phyloP scores from a whole-genome alignment of 2,797 vertebrate genomes.

The Semaprochilodus insignis region DNA sequence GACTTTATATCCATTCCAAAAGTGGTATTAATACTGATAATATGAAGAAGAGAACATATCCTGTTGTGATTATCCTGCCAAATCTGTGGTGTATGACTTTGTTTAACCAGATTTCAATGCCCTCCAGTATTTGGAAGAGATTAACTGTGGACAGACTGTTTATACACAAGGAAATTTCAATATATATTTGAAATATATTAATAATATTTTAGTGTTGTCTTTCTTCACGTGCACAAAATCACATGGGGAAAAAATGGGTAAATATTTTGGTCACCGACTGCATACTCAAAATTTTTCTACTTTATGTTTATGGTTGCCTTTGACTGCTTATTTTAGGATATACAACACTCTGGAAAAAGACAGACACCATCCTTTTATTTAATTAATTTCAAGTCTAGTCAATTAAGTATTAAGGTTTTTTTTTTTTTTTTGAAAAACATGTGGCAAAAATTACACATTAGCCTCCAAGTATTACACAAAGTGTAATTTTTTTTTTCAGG shows the following conservation, averaged over 20 bases:
- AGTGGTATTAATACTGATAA: conserved; percentile 22
- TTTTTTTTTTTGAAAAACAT: neutral
- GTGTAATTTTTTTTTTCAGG: too few relatives aligned
- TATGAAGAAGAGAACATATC: conserved; percentile 44
- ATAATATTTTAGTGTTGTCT: conserved; percentile 23
- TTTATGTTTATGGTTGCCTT: too few relatives aligned
- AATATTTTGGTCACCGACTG: neutral
- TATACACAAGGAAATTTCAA: conserved; percentile 42
- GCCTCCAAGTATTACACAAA: too few relatives aligned
- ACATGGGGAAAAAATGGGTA: neutral
- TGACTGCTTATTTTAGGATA: neutral
- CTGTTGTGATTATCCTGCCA: conserved; percentile 47
- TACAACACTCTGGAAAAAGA: too few relatives aligned
- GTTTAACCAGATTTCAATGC: conserved; percentile 41
- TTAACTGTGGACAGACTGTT: conserved; percentile 51
- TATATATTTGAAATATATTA: conserved; percentile 49
- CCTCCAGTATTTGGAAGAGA: conserved; percentile 49
- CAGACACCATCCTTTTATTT: too few relatives aligned
- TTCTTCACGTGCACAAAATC: neutral
- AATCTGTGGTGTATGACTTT: conserved; percentile 48
- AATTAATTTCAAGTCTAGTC: too few relatives aligned
- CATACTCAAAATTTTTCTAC: neutral
- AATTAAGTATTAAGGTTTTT: too few relatives aligned
- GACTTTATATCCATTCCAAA: conserved; percentile 15
- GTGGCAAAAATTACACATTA: too few relatives aligned